Evolutionary conservation across 2,113 vertebrate genomes (phyloP), one percentile per base, ranked within the genome.

Genomic region (Loxodonta africana): DNA sequence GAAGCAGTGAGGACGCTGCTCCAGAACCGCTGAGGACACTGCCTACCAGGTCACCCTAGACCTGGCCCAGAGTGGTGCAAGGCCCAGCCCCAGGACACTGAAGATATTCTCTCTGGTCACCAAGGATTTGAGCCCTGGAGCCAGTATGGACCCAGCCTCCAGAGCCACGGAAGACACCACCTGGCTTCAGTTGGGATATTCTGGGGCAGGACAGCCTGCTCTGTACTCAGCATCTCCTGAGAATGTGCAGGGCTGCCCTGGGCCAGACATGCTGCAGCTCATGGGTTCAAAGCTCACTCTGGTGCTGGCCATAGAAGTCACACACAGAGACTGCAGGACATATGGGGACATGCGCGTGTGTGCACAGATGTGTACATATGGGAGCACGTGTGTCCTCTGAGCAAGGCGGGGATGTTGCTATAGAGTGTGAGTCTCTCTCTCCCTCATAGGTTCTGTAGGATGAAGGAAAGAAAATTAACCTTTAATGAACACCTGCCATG

Each of bases 301-400:
- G 95, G 90, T 90, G 96, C 96, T 95, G 93, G 84, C 87, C 96
- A 83, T 30, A 21, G 37, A 57, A 84, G 91, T 73, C 71, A 18
- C 5, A 21, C 67, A 51, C 90, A 84, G 88, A 90, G 88, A 25
- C 0, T 6, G 88, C 0, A 1, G 83, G 71, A 62, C 33, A 8
- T 23, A 1, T 0, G 2, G 44, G 46, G 63, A 11, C 10, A 4
- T 11, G 4, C 76, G n/a, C 28, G 0, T 1, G 53, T 67, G 78
- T 71, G 60, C 23, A 14, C 46, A 6, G 12, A 3, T 7, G 33
- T 33, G 18, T 28, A 23, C 9, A 0, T 8, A 17, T 20, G 15
- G 78, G 83, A 48, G 71, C 8, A 15, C 2, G 3, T 0, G 9
- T 41, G 62, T 21, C 84, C 60, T 51, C 48, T 26, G 65, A 84